phyloP scores from a whole-genome alignment of 2,888 invertebrate species.

The Orchestes rusci region DNA sequence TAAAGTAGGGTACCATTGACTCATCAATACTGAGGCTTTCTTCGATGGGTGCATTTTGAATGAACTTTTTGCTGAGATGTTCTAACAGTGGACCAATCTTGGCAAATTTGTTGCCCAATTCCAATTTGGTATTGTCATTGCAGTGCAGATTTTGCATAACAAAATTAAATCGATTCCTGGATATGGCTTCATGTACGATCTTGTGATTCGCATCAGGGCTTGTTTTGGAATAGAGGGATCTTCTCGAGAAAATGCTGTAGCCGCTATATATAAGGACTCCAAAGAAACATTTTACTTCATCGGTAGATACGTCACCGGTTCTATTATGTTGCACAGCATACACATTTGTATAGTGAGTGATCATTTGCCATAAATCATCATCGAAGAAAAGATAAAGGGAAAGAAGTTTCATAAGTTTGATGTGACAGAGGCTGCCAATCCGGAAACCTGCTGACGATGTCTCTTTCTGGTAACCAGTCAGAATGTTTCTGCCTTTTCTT shows the following conservation, averaged over 20 bases:
- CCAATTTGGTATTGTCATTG: conserved; percentile 1
- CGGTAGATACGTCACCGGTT: conserved; percentile 3
- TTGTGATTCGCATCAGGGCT: conserved; percentile 1
- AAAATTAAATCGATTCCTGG: conserved; percentile 9
- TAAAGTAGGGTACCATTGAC: conserved; percentile 24
- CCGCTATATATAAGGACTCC: conserved; percentile 4
- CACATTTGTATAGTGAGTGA: no score
- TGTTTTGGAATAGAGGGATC: conserved; percentile 4
- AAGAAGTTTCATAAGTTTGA: no score
- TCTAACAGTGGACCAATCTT: conserved; percentile 12
- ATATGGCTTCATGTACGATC: conserved; percentile 4
- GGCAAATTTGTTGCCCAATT: conserved; percentile 4
- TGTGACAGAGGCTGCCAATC: no score
- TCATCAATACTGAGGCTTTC: conserved; percentile 25
- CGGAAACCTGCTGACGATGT: no score
- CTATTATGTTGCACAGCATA: conserved; percentile 4
- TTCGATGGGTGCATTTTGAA: conserved; percentile 10
- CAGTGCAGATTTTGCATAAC: conserved; percentile 8
- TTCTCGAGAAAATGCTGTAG: conserved; percentile 1
- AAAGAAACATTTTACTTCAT: conserved; percentile 4
- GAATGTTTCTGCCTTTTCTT: neutral
- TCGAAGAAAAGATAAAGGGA: no score
- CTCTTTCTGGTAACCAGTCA: neutral
- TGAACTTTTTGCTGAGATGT: conserved; percentile 7
- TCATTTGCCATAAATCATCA: no score